Base-by-base conservation (phyloP, 1,140 invertebrate genomes). In the Lepidurus couesii region DNA sequence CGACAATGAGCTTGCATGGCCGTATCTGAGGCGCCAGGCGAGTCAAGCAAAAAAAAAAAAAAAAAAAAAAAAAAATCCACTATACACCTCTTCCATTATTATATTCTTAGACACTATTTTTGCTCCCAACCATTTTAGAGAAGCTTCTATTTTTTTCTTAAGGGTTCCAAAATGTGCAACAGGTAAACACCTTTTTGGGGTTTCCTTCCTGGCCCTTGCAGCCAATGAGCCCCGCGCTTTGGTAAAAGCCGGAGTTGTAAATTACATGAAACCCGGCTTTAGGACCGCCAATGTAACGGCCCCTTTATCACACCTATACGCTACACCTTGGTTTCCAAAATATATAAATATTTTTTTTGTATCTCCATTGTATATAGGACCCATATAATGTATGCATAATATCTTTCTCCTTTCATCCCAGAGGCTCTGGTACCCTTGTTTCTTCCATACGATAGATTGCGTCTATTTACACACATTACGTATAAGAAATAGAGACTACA, bases 161-260 rank as follows among this genome's bases (percentile, higher is more conserved):
- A 34, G 34, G 34, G 3, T 34, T 34, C 34, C 34, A 65, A 65
- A 13, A 65, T 65, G 21, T 65, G 53, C 53, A 65, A 65, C 53
- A 65, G 53, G 53, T 65, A 65, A 65, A 65, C 53, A 65, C 53
- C 53, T 65, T 47, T 65, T 65, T 7, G 53, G 53, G 53, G 53
- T n/a, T 65, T 65, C 53, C 16, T 65, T 65, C 53, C 53, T 65
- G 16, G 21, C 53, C 53, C 21, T 65, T 13, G 21, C 21, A 65
- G 53, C 53, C 53, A 65, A 65, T 65, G 53, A 16, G 53, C 53
- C n/a, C 16, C 53, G 21, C 16, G 53, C 53, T 65, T 65, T 21
- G 13, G 53, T 13, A 21, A 65, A 13, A 21, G 21, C 21, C 53
- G 13, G 16, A 65, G 53, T 16, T 65, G 53, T 65, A 65, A 65